Percentiles rank a stretch among this genome's conserved stretches.
Conservation (phyloP, 1,140 invertebrate genomes). For the Drosophila fuyamai region DNA sequence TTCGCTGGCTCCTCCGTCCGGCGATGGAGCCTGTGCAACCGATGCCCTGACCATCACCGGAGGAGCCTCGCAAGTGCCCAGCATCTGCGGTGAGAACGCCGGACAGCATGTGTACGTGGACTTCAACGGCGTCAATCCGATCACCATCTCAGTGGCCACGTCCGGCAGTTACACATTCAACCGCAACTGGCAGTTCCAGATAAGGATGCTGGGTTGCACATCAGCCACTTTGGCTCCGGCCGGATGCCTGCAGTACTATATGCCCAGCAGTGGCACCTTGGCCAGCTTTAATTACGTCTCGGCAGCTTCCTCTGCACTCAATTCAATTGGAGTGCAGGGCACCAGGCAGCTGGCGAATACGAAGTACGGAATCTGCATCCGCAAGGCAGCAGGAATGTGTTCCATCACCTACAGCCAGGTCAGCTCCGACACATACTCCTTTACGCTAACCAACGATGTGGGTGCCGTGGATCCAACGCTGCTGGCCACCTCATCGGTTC, state of each 20-base stretch:
- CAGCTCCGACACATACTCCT: conserved; percentile 87
- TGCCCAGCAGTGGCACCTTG: conserved; percentile 87
- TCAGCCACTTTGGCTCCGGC: conserved; percentile 87
- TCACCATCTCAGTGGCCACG: conserved; percentile 89
- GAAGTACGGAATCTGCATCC: conserved; percentile 88
- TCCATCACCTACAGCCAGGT: conserved; percentile 82
- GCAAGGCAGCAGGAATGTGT: conserved; percentile 74
- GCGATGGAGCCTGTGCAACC: conserved; percentile 89
- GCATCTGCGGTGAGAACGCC: conserved; percentile 92
- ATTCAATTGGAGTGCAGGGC: conserved; percentile 85
- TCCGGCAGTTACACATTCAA: conserved; percentile 87
- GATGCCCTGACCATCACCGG: conserved; percentile 90
- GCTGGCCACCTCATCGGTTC: conserved; percentile 86
- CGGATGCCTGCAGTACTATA: conserved; percentile 93
- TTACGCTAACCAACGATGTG: conserved; percentile 89
- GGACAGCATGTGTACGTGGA: conserved; percentile 93
- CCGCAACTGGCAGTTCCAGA: conserved; percentile 91
- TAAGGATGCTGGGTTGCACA: conserved; percentile 90
- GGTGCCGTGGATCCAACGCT: conserved; percentile 86
- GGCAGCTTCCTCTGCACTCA: conserved; percentile 85
- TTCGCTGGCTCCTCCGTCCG: conserved; percentile 89
- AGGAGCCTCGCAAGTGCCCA: conserved; percentile 88
- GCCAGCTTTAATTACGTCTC: conserved; percentile 91
- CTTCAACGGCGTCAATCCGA: conserved; percentile 89
- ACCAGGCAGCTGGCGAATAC: conserved; percentile 90